Evolutionary conservation across 1,140 invertebrate genomes (phyloP).

Genomic region (Caenorhabditis inopinata): DNA sequence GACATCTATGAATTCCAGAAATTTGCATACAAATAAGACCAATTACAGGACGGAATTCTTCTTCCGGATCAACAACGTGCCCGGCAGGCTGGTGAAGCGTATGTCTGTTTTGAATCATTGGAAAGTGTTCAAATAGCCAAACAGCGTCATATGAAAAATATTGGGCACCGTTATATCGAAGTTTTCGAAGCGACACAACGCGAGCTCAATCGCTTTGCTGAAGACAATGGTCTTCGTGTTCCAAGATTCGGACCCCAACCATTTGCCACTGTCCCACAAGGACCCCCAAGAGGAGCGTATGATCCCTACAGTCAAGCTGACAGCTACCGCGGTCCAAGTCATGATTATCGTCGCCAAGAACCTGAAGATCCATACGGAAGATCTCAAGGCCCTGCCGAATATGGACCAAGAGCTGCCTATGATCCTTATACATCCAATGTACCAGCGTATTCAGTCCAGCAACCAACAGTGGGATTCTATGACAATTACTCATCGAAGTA

Average conservation of each 20-base stretch:
- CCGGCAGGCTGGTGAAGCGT: constrained; percentile 43
- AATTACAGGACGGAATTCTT: constrained; percentile 35
- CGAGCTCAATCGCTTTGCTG: constrained; percentile 25
- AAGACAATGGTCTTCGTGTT: constrained; percentile 24
- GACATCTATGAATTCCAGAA: neutral
- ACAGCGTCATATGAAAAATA: constrained; percentile 49
- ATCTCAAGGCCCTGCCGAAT: neutral
- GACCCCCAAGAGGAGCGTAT: neutral
- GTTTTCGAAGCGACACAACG: constrained; percentile 40
- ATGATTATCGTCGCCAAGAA: neutral
- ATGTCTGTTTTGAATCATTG: constrained; percentile 37
- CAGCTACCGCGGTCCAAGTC: neutral
- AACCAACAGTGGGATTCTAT: neutral
- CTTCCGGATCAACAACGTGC: constrained; percentile 30
- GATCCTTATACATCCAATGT: constrained; percentile 12
- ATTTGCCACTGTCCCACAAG: neutral
- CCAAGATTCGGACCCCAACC: neutral
- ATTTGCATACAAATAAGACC: too few species aligned
- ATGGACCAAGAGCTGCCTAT: neutral
- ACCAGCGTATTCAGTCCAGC: neutral
- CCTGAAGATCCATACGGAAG: constrained; percentile 22
- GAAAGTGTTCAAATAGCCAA: constrained; percentile 27
- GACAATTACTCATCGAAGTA: neutral
- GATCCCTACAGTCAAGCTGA: constrained; percentile 31
- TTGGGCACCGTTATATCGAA: constrained; percentile 49